phyloP scores from a whole-genome alignment of 2,113 vertebrate genomes.

The Vidua chalybeata region DNA sequence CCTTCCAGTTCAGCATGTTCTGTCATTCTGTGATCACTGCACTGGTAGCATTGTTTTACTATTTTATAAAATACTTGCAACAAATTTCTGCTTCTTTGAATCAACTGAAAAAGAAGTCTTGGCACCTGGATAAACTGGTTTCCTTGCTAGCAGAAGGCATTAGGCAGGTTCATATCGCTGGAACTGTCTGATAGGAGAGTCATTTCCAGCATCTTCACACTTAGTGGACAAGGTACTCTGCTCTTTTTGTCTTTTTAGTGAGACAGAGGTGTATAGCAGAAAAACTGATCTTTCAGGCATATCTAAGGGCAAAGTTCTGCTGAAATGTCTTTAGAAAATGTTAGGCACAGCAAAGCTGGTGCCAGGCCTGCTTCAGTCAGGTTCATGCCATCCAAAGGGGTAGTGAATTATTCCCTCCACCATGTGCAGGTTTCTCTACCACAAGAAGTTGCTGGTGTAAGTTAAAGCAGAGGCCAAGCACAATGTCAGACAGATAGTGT shows the following conservation, averaged over 20 bases:
- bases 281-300: background rate
- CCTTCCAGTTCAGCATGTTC: accelerated
- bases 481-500: background rate
- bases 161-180: background rate
- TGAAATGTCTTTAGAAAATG: background rate
- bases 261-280: background rate
- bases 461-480: background rate
- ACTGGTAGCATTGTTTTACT: background rate
- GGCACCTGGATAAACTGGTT: background rate
- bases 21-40: background rate
- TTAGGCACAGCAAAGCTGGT: background rate
- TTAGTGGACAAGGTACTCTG: background rate
- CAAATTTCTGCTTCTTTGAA: background rate
- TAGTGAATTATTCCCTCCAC: background rate
- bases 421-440: background rate
- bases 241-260: background rate
- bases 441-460: background rate
- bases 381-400: background rate
- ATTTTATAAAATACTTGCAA: background rate
- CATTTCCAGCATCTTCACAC: background rate
- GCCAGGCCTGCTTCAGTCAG: background rate
- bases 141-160: background rate
- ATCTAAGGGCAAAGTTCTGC: background rate
- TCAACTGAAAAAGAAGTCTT: background rate
- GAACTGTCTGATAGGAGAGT: background rate